Base-by-base conservation (phyloP, 37 sponge, comb jelly and placozoan genomes). In the Tethya wilhelma region DNA sequence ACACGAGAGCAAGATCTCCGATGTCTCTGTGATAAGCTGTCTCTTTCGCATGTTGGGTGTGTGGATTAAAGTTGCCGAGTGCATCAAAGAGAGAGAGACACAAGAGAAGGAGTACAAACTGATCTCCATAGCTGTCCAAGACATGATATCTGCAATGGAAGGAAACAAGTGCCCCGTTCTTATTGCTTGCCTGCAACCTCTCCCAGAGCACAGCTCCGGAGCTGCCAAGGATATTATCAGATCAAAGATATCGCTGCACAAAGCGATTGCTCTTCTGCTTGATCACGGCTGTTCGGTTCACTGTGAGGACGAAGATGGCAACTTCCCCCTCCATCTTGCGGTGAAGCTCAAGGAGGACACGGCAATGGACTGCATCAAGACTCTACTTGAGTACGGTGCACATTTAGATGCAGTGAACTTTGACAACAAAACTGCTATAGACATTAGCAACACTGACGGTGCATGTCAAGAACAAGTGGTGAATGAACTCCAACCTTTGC, bases 271-370 rank as follows among this genome's bases (percentile, higher is more conserved):
- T 17, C 30, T 68, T 14, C 57, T 92, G 1, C 39, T 92, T 11
- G 85, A 75, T 34, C 32, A 49, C 23, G 93, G 89, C 3, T 74
- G 76, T 67, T 40, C 81, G 9, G 25, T 87, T 2, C 67, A 77
- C 29, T 82, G 64, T 8, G 79, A 83, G 46, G 93, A 92, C 56
- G 68, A 53, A 12, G 57, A 79, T 0, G 79, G 89, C 2, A 84
- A 88, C 64, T 92, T 87, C 58, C 89, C 93, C 25, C 89, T 92
- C 43, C 93, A 92, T 53, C 53, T 79, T 19, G 93, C 93, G 0
- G 93, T 88, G 20, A 49, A 66, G 58, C 71, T 92, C 42, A 67
- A 72, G 63, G 77, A 84, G 28, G 59, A 72, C 46, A 46, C 66
- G 30, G 89, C 93, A 45, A 32, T 49, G 0, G 30, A 77, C 29